Evolutionary conservation across 2,113 vertebrate genomes (phyloP).

Genomic region (Maccullochella peelii): DNA sequence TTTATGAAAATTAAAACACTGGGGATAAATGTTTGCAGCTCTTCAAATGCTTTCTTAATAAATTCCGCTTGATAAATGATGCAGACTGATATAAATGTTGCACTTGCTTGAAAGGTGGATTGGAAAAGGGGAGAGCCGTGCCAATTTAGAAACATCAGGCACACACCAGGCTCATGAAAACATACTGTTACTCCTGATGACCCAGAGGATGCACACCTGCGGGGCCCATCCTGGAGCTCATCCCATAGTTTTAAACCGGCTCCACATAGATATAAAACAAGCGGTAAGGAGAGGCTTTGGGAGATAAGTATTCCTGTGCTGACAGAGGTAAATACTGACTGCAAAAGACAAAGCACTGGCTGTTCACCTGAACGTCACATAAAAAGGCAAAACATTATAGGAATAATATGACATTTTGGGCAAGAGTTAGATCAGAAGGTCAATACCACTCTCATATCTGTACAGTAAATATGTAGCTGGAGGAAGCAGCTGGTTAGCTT

Average conservation of each 20-base stretch:
- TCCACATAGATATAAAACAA: conserved; percentile 20
- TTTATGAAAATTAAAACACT: conserved; percentile 39
- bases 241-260: not conserved
- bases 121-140: not conserved
- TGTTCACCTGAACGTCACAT: not conserved
- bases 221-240: conserved; percentile 23
- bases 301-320: conserved; percentile 19
- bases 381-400: not conserved
- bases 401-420: not conserved
- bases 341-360: not conserved
- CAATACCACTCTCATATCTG: not conserved
- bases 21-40: conserved; percentile 19
- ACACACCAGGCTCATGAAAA: conserved; percentile 9
- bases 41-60: conserved; percentile 23
- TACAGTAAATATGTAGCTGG: not conserved
- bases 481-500: not conserved
- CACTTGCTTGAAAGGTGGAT: conserved; percentile 14
- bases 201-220: conserved; percentile 30
- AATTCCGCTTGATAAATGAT: conserved; percentile 46
- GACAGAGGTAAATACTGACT: not conserved
- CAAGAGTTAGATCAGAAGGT: not conserved
- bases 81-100: conserved; percentile 38
- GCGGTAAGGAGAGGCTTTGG: conserved; percentile 9
- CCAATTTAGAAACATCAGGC: conserved; percentile 22
- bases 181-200: conserved; percentile 19